Conservation (phyloP, 2,113 vertebrate species). For the Nothocercus julius region DNA sequence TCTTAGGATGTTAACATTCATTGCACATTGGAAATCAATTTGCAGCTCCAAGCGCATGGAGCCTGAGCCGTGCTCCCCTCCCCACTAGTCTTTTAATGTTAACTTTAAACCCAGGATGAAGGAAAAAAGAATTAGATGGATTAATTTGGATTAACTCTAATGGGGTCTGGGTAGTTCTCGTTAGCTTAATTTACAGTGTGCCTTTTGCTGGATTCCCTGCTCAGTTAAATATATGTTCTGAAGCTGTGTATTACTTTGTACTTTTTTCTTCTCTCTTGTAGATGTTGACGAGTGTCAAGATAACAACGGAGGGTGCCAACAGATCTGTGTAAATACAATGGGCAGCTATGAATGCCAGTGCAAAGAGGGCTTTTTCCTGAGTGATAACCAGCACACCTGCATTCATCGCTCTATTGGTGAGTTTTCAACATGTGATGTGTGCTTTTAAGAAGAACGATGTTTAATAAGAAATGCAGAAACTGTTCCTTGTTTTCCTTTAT, state of each 20-base stretch:
- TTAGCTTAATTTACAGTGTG: neutral
- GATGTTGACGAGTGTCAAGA: slow-evolving; percentile 95
- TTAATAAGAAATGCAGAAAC: neutral
- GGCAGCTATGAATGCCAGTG: slow-evolving; percentile 98
- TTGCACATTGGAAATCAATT: slow-evolving; percentile 52
- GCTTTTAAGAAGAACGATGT: neutral
- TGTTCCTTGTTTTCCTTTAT: neutral
- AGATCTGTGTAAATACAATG: slow-evolving; percentile 96
- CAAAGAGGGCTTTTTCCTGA: slow-evolving; percentile 93
- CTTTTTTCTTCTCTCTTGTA: slow-evolving; percentile 55
- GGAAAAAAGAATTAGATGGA: neutral
- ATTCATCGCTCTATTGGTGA: slow-evolving; percentile 97
- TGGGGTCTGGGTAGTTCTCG: neutral
- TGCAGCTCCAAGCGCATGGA: neutral
- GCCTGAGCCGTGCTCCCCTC: neutral
- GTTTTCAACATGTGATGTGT: slow-evolving; percentile 12
- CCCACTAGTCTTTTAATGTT: neutral
- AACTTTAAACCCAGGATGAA: neutral
- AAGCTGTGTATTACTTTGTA: neutral
- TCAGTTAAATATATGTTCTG: neutral
- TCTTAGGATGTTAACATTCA: slow-evolving; percentile 27
- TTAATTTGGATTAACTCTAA: slow-evolving; percentile 18
- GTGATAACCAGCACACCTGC: slow-evolving; percentile 98
- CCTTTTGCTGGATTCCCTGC: neutral
- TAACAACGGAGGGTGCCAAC: slow-evolving; percentile 97